Evolutionary conservation across 2,888 invertebrate species (phyloP).

Genomic region (Tetranychus piercei): DNA sequence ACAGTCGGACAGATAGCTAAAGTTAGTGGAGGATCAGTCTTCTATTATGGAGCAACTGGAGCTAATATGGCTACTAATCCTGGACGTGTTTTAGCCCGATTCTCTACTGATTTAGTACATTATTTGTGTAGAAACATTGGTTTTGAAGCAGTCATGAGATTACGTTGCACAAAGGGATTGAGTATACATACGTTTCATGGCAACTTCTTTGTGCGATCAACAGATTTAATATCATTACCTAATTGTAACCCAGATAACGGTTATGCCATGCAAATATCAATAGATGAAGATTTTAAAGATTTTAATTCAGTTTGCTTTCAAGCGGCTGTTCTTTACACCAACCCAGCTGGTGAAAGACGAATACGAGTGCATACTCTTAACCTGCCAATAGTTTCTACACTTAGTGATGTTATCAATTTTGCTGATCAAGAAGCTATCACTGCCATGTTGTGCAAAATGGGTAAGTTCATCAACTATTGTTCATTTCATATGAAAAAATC

Average conservation of each 20-base stretch:
- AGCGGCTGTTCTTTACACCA: constrained; percentile 89
- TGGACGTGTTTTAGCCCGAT: constrained; percentile 29
- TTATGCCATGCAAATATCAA: constrained; percentile 90
- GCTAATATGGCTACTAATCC: constrained; percentile 7
- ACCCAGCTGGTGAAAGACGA: constrained; percentile 61
- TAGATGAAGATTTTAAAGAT: constrained; percentile 74
- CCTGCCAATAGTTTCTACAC: constrained; percentile 63
- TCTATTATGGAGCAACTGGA: constrained; percentile 20
- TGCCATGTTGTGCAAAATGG: constrained; percentile 81
- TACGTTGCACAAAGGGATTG: constrained; percentile 75
- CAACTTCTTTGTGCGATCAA: constrained; percentile 95
- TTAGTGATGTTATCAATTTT: constrained; percentile 62
- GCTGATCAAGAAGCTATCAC: constrained; percentile 88
- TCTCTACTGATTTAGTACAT: constrained; percentile 56
- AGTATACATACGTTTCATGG: constrained; percentile 97
- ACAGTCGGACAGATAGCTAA: constrained; percentile 41
- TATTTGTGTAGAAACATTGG: constrained; percentile 93
- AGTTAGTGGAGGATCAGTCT: constrained; percentile 23
- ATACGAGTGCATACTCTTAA: constrained; percentile 95
- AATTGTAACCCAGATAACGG: constrained; percentile 96
- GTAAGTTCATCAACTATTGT: constrained; percentile 32
- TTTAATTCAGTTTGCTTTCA: constrained; percentile 83
- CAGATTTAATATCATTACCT: constrained; percentile 81
- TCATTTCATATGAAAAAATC: no score
- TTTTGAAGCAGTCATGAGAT: constrained; percentile 94